phyloP scores from a whole-genome alignment of 2,113 vertebrate genomes.

The Microcebus ravelobensis region DNA sequence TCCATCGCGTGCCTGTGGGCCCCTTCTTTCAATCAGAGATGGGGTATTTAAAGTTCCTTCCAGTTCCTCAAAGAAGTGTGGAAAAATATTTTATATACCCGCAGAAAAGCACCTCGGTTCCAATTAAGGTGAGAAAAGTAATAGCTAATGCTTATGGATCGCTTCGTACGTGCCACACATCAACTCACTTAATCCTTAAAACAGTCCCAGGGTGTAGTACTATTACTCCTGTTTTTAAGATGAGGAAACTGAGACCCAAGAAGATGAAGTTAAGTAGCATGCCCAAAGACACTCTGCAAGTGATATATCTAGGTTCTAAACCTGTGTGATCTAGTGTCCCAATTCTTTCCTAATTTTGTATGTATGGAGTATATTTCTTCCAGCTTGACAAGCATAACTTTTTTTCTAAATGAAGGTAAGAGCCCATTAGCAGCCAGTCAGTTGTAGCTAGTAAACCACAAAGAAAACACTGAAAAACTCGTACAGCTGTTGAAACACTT shows the following conservation, averaged over 20 bases:
- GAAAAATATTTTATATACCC: neutral
- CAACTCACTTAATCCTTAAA: neutral
- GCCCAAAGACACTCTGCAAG: neutral
- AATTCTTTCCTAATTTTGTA: neutral
- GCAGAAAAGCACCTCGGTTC: neutral
- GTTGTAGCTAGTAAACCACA: neutral
- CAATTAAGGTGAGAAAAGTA: conserved; percentile 17
- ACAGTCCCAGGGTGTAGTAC: neutral
- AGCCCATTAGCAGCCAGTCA: neutral
- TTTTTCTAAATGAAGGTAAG: neutral
- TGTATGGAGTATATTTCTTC: neutral
- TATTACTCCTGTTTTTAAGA: neutral
- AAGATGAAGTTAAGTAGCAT: neutral
- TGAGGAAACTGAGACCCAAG: neutral
- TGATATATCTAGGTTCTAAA: neutral
- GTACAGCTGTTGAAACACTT: neutral
- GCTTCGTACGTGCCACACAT: neutral
- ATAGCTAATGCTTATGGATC: neutral
- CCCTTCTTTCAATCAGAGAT: conserved; percentile 51
- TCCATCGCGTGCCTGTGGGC: neutral
- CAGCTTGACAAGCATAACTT: neutral
- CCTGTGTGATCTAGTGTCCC: neutral
- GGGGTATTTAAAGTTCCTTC: conserved; percentile 58
- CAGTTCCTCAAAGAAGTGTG: neutral
- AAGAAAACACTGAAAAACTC: neutral